Conservation (phyloP, 2,888 invertebrate species). For the Chrysotoxum bicinctum region DNA sequence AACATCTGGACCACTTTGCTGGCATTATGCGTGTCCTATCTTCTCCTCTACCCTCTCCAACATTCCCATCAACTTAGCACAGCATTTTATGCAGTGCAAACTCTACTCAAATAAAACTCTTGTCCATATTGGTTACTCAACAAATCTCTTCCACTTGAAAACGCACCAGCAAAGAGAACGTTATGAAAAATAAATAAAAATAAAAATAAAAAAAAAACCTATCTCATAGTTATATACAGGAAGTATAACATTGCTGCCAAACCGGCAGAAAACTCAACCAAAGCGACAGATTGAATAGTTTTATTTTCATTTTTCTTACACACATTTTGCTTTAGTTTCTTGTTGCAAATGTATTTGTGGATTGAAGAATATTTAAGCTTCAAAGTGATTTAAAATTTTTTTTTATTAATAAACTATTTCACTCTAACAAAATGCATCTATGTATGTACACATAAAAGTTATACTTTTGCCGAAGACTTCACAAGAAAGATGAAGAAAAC, state of each 20-base stretch:
- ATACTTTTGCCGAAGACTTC: background rate
- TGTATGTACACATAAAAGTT: background rate
- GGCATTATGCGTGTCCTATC: background rate
- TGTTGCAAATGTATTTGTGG: constrained; percentile 32
- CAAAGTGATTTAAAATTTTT: constrained; percentile 27
- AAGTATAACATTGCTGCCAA: constrained; percentile 59
- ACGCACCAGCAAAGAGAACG: constrained; percentile 49
- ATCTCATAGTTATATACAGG: constrained; percentile 50
- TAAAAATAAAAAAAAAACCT: background rate
- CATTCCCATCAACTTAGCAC: background rate
- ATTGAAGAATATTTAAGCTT: constrained; percentile 25
- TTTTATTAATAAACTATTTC: background rate
- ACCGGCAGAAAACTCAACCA: constrained; percentile 51
- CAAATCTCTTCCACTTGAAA: constrained; percentile 56
- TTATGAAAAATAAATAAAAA: constrained; percentile 2
- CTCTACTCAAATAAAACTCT: constrained; percentile 35
- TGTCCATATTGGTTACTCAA: constrained; percentile 28
- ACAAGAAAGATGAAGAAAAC: constrained; percentile 6
- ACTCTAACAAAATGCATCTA: background rate
- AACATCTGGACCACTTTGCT: constrained; percentile 3
- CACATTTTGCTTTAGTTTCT: constrained; percentile 17
- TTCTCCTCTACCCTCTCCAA: background rate
- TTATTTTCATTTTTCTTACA: background rate
- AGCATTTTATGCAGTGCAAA: constrained; percentile 13
- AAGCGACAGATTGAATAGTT: constrained; percentile 50